Evolutionary conservation across 92 coral and sea anemone genomes (phyloP), one percentile per base, ranked within the genome.

Genomic region (Epizoanthus fatuus): DNA sequence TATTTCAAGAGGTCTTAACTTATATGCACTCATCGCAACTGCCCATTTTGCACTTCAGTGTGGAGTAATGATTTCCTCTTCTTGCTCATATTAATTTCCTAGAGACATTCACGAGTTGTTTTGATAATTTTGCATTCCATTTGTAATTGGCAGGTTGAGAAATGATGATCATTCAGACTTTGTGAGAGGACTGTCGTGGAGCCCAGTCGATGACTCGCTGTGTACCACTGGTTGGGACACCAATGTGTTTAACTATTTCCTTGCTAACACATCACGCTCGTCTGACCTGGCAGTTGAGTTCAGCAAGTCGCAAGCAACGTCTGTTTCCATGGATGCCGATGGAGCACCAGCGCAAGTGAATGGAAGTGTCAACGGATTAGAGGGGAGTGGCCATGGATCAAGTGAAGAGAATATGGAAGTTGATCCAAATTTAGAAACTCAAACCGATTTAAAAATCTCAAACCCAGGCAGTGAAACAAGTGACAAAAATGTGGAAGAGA

Each of bases 181-280:
- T 73, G 98, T 95, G 40, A 93, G 95, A 5, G 97, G 96, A 68
- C 84, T 97, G 86, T 96, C 99, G 7, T 97, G 99, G 99, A 97
- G 98, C 51, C 99, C 99, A 10, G 80, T 87, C 17, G 99, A 95
- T 58, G 98, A 93, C 81, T 90, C 97, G 13, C 90, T 97, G n/a
- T 70, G 95, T 15, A 93, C 99, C 59, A 95, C 98, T 63, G 99
- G 99, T 53, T 97, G 99, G 99, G 99, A 92, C 67, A 85, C 88
- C 19, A 93, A 97, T 47, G 87, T 97, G 47, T 88, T 95, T 60
- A 92, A 92, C 56, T 96, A 95, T 47, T 73, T 81, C 38, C 91
- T 81, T 68, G 80, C 89, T 17, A 88, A 90, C 17, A 86, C 74
- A 14, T 77, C 85, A 7, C 77, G 82, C 19, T 90, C 93, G 0